Evolutionary conservation across 2,888 invertebrate species (phyloP), one percentile per base, ranked within the genome.

Genomic region (Abscondita cerata): DNA sequence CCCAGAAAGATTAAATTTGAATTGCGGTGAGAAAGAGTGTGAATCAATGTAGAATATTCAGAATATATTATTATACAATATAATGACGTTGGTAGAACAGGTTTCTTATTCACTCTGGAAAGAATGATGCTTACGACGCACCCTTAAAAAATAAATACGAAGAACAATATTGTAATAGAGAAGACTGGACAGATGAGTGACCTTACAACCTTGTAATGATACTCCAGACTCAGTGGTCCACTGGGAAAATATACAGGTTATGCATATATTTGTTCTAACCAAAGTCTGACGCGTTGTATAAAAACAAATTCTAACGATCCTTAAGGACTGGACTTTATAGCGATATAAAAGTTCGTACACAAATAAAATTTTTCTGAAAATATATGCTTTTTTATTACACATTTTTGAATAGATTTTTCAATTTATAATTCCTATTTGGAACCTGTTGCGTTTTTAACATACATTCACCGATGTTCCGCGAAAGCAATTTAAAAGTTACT

Each of bases 221-320:
- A 64, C 44, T 59, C 44, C 59, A 67, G 67, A 62, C 48, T 64
- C 67, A 48, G 36, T 56, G 64, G 62, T 65, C 64, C 67, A 65
- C 60, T 67, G 67, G 67, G 67, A 67, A 67, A 48, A 38, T 46
- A 66, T 59, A 61, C 66, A 55, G 56, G 65, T 62, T 63, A 5
- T 6, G 25, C 6, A 25, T 20, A 33, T 31, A 31, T 15, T 13
- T 48, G 34, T 18, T 51, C 11, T 34, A 2, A 6, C 25, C 6
- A 25, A 6, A 25, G 25, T n/a, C n/a, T n/a, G n/a, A n/a, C n/a
- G n/a, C n/a, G n/a, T 25, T 25, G 25, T 4, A 25, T 25, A 25
- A 25, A 25, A 25, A 25, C 25, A n/a, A n/a, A n/a, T n/a, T n/a
- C 25, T 25, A 25, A 25, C 25, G 25, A 25, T 25, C 25, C n/a